phyloP scores from a whole-genome alignment of 1,140 invertebrate species.

The Hesperophylax magnus region DNA sequence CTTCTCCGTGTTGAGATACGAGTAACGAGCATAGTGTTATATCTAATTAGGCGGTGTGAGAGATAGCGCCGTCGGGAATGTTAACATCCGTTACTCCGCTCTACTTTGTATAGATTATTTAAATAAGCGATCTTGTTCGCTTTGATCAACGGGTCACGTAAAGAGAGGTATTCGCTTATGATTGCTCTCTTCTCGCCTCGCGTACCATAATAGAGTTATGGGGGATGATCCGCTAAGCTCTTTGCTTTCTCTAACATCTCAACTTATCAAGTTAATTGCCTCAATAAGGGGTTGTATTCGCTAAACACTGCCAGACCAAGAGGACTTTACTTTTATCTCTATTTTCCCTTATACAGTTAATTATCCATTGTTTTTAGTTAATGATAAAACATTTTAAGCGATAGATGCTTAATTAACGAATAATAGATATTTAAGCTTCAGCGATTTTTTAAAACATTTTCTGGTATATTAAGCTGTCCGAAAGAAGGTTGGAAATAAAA shows the following conservation, averaged over 20 bases:
- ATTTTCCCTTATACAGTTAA: not conserved
- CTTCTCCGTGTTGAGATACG: conserved; percentile 49
- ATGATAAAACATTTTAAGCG: too few relatives aligned
- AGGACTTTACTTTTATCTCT: conserved; percentile 8
- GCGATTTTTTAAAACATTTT: too few relatives aligned
- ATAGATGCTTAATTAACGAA: too few relatives aligned
- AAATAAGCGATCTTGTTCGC: conserved; percentile 29
- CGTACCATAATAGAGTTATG: conserved; percentile 29
- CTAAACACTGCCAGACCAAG: not conserved
- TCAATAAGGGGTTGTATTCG: conserved; percentile 29
- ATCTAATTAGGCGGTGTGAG: conserved; percentile 56
- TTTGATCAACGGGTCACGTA: conserved; percentile 32
- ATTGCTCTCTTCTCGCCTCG: conserved; percentile 19
- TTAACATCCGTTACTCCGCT: conserved; percentile 1
- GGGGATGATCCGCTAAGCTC: conserved; percentile 26
- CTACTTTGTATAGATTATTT: conserved; percentile 32
- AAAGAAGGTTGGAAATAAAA: too few relatives aligned
- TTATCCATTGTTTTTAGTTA: not conserved
- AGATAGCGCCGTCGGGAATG: conserved; percentile 49
- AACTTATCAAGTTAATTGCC: conserved; percentile 24
- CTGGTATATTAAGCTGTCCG: too few relatives aligned
- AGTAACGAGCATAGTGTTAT: conserved; percentile 52
- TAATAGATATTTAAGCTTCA: too few relatives aligned
- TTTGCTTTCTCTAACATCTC: conserved; percentile 10
- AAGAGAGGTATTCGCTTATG: conserved; percentile 23